These are phyloP conservation scores for Tupaia chinensis DNA, from an alignment of 2,113 vertebrate species.

Conservation along the genomic window DNA sequence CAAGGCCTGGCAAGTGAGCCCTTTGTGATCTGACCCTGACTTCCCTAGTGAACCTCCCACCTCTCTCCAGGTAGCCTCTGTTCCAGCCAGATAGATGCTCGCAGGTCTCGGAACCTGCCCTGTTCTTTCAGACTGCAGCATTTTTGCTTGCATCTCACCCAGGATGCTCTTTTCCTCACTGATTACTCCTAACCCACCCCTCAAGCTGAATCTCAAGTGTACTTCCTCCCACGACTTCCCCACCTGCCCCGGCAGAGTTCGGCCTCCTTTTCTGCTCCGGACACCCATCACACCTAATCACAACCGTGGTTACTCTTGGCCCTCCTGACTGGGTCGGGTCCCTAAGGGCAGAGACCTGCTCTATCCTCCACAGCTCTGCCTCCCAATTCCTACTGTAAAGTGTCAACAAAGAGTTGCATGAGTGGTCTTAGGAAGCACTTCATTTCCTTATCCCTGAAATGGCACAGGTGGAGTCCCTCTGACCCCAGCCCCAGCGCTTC, in stretches of 20 bases:
- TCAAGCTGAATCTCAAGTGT: not conserved
- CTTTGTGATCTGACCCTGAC: not conserved
- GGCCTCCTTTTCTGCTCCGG: not conserved
- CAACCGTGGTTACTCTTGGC: not conserved
- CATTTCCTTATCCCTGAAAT: conserved; percentile 32
- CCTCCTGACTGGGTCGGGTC: not conserved
- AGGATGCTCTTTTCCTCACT: accelerated
- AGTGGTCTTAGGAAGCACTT: conserved; percentile 3
- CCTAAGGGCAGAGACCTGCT: not conserved
- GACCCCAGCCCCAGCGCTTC: not conserved
- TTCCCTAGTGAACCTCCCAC: not conserved
- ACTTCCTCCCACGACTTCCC: not conserved
- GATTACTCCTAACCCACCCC: not conserved
- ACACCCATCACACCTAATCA: not conserved
- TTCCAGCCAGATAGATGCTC: not conserved
- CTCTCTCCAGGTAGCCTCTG: not conserved
- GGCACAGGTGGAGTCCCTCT: not conserved
- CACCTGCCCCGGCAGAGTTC: not conserved
- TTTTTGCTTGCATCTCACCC: not conserved
- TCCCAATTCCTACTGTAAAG: not conserved
- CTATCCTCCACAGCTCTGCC: not conserved
- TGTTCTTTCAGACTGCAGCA: not conserved
- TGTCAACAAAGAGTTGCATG: not conserved
- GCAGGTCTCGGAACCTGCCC: not conserved
- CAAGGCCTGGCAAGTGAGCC: not conserved